These are phyloP conservation scores for Hydropsyche tenuis DNA, from an alignment of 1,140 invertebrate species.

Conservation along the genomic window DNA sequence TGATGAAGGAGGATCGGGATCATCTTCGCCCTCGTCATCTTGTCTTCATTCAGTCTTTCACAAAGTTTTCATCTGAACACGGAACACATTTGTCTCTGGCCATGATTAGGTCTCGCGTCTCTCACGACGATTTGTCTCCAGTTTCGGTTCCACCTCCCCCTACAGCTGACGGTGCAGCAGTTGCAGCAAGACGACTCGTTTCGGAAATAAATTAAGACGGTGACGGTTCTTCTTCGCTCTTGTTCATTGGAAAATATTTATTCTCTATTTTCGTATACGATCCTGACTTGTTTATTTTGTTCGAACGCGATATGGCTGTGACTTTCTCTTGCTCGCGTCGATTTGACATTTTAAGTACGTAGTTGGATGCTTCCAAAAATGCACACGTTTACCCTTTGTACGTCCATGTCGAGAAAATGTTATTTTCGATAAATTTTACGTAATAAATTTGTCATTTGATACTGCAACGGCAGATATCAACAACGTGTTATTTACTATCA, in stretches of 20 bases:
- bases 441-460: no score
- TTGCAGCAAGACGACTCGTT: conserved; percentile 23
- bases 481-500: no score
- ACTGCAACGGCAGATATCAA: no score
- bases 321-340: neutral
- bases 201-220: conserved; percentile 46
- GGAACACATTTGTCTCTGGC: conserved; percentile 40
- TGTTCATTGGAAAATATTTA: neutral
- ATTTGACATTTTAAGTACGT: no score
- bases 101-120: conserved; percentile 46
- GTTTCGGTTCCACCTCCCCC: conserved; percentile 10
- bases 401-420: no score
- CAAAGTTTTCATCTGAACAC: conserved; percentile 10
- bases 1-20: neutral
- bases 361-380: no score
- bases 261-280: no score
- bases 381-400: no score
- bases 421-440: no score
- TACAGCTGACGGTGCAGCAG: neutral
- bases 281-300: neutral
- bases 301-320: neutral
- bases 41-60: no score
- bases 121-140: conserved; percentile 45
- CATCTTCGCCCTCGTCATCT: neutral
- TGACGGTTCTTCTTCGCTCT: conserved; percentile 6